Percentiles rank a stretch among this genome's conserved stretches.
Evolutionary conservation across 2,888 invertebrate genomes (phyloP).

Genomic region (Plusia festucae): DNA sequence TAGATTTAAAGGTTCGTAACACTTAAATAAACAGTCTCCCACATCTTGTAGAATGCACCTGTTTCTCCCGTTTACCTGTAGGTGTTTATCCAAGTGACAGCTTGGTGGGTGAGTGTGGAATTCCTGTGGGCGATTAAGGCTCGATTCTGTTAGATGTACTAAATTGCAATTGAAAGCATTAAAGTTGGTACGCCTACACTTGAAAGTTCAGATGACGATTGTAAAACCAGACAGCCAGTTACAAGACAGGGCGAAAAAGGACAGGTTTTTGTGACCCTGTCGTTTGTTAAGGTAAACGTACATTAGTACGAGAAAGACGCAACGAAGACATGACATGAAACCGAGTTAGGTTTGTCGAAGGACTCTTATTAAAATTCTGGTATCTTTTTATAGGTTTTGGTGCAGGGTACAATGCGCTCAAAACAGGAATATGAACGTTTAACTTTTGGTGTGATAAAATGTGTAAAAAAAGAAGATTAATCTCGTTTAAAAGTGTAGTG

Average conservation of each 20-base stretch:
- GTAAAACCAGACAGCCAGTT: slow-evolving; percentile 18
- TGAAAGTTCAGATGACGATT: slow-evolving; percentile 30
- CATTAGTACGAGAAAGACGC: not conserved
- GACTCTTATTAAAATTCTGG: not conserved
- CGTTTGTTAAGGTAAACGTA: not conserved
- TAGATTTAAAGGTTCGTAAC: slow-evolving; percentile 92
- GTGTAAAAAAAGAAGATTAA: not conserved
- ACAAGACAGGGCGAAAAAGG: slow-evolving; percentile 16
- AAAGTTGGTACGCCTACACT: slow-evolving; percentile 47
- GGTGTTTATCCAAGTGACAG: slow-evolving; percentile 35
- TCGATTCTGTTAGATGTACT: slow-evolving; percentile 44
- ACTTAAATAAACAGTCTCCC: slow-evolving; percentile 27
- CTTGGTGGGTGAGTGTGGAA: slow-evolving; percentile 54
- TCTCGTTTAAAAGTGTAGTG: slow-evolving; percentile 15
- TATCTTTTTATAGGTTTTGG: not conserved
- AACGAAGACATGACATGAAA: not conserved
- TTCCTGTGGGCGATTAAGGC: slow-evolving; percentile 55
- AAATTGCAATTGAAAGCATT: slow-evolving; percentile 49
- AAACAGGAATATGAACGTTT: slow-evolving; percentile 4
- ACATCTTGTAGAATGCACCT: slow-evolving; percentile 48
- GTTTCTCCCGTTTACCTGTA: slow-evolving; percentile 39
- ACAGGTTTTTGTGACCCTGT: slow-evolving; percentile 21
- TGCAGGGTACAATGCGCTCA: not conserved
- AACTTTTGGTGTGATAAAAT: not conserved
- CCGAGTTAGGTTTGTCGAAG: slow-evolving; percentile 3